A percentile compares a stretch with the other conserved stretches of the same genome.
These are phyloP conservation scores for Lithophane semibrunnea DNA, from an alignment of 2,888 invertebrate genomes.

Conservation along the genomic window DNA sequence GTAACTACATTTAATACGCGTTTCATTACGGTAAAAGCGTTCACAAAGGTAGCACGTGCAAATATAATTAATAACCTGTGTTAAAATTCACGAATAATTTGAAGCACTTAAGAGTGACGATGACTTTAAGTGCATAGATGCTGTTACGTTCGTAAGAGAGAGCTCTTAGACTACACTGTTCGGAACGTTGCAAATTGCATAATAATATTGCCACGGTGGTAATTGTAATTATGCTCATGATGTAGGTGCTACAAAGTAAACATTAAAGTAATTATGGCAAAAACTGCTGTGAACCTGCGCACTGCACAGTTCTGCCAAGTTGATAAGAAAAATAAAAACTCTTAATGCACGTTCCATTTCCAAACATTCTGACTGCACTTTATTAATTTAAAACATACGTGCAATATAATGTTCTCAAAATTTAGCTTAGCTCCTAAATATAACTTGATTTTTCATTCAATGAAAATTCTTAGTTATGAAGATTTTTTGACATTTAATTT, in stretches of 20 bases:
- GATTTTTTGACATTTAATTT: not conserved
- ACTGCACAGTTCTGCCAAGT: not conserved
- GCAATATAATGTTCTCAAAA: no score
- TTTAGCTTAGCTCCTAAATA: not conserved
- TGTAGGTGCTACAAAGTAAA: not conserved
- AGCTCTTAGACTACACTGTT: slow-evolving; percentile 38
- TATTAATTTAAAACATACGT: not conserved
- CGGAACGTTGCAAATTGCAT: slow-evolving; percentile 1
- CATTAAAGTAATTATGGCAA: slow-evolving; percentile 6
- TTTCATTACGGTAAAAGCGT: not conserved
- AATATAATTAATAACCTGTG: not conserved
- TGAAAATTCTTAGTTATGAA: not conserved
- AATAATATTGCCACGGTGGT: not conserved
- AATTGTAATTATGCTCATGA: not conserved
- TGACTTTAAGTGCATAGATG: slow-evolving; percentile 28
- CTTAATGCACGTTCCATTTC: not conserved
- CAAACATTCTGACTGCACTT: not conserved
- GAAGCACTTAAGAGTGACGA: slow-evolving; percentile 1
- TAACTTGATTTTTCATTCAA: not conserved
- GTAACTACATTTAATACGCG: not conserved
- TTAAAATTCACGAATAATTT: slow-evolving; percentile 17
- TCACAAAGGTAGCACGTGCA: not conserved
- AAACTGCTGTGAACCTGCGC: not conserved
- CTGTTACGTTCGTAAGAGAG: slow-evolving; percentile 15
- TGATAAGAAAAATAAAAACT: not conserved